These are phyloP conservation scores for Poicephalus gulielmi DNA, from an alignment of 2,113 vertebrate species.

Conservation along the genomic window DNA sequence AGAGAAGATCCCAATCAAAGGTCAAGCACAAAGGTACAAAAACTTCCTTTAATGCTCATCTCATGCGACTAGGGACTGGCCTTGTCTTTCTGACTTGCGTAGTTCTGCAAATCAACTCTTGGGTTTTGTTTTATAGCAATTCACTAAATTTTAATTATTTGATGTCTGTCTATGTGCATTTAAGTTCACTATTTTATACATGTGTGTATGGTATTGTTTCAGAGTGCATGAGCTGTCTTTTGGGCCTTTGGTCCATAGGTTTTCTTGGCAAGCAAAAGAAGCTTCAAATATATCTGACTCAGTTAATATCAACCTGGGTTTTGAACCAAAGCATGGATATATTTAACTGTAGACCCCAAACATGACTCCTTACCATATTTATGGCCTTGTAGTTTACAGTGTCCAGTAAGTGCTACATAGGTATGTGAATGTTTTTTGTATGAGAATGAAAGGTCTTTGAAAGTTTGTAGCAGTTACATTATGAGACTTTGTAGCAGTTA, in stretches of 20 bases:
- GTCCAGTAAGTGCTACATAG: background rate
- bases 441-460: background rate
- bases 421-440: background rate
- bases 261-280: background rate
- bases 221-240: background rate
- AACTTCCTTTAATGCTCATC: background rate
- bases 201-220: background rate
- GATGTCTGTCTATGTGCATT: background rate
- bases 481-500: background rate
- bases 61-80: background rate
- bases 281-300: background rate
- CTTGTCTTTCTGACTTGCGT: background rate
- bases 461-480: background rate
- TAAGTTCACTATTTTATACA: background rate
- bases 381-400: background rate
- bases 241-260: background rate
- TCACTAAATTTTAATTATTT: background rate
- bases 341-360: background rate
- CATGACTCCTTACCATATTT: background rate
- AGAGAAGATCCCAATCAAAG: conserved; percentile 96
- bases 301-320: background rate
- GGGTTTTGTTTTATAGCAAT: background rate
- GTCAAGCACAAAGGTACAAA: conserved; percentile 88
- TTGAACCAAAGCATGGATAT: background rate
- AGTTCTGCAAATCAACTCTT: background rate